Base-by-base conservation (phyloP, 2,113 vertebrate species). In the Morone chrysops region DNA sequence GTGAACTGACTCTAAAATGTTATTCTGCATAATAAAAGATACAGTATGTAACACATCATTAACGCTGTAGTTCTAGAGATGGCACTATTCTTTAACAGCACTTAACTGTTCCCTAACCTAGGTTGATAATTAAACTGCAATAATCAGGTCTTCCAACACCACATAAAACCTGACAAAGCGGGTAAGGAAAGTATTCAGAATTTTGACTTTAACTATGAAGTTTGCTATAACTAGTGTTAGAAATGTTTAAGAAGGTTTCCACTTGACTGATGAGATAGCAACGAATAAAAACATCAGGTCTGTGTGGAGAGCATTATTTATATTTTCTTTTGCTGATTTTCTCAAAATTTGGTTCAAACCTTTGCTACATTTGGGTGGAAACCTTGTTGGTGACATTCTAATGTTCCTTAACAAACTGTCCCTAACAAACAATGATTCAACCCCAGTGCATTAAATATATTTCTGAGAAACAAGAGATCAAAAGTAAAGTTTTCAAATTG, bases 401-500 rank as follows among this genome's bases (percentile, higher is more conserved):
- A 54, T 53, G 38, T 7, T 53, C 18, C 38, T n/a, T 20, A 31
- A 17, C 2, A 65, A n/a, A 59, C 41, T 47, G 18, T 38, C 51
- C 22, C 14, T 31, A 12, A 56, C 41, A 25, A 62, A 1, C 20
- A 25, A 48, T 62, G 59, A 48, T 41, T 48, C 1, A 17, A 13
- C 13, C 41, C 16, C 5, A 6, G 8, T 41, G 9, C 2, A 0
- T 10, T 62, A 16, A 59, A 51, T 20, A 20, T 9, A 8, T 54
- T 56, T 73, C 31, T 25, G 12, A 72, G 17, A 41, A 78, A 61
- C 5, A 51, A 47, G n/a, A 68, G 70, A 40, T 45, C 40, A 75
- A 61, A 76, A 51, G 47, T 41, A 57, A 65, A 41, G 13, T 57
- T 78, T 25, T 18, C 36, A 50, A 53, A 36, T 10, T 1, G 13